phyloP scores from a whole-genome alignment of 1,140 invertebrate species.

The Musca domestica region DNA sequence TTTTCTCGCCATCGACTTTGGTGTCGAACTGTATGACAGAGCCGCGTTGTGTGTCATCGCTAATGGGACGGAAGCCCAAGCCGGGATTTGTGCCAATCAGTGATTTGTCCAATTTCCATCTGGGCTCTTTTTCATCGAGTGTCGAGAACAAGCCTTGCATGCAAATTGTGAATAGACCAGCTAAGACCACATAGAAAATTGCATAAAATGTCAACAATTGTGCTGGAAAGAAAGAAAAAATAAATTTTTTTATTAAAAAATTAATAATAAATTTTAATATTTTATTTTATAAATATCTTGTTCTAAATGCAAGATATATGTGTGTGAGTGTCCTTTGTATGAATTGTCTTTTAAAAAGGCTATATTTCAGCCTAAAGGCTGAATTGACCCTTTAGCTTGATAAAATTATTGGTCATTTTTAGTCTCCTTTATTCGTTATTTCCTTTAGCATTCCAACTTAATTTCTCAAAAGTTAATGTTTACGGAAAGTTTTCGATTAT shows the following conservation, averaged over 20 bases:
- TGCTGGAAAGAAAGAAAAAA: conserved; percentile 48
- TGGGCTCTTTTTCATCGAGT: conserved; percentile 68
- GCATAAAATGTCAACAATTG: conserved; percentile 78
- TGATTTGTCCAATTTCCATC: conserved; percentile 69
- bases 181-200: conserved; percentile 79
- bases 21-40: conserved; percentile 80
- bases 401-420: no score
- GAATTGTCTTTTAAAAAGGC: no score
- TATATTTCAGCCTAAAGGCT: no score
- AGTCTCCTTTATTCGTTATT: no score
- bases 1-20: conserved; percentile 63
- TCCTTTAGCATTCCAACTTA: no score
- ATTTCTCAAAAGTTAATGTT: no score
- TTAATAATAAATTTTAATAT: not conserved
- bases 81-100: conserved; percentile 87
- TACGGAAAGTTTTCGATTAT: no score
- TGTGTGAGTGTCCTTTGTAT: no score
- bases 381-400: no score
- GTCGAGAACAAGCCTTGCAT: conserved; percentile 76
- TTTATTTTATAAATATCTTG: not conserved
- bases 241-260: not conserved
- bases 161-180: conserved; percentile 76
- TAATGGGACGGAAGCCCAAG: conserved; percentile 83
- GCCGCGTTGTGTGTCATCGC: conserved; percentile 70
- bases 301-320: no score